These are phyloP conservation scores for Tachypleus tridentatus DNA, from an alignment of 1,140 invertebrate genomes.

Conservation along the genomic window DNA sequence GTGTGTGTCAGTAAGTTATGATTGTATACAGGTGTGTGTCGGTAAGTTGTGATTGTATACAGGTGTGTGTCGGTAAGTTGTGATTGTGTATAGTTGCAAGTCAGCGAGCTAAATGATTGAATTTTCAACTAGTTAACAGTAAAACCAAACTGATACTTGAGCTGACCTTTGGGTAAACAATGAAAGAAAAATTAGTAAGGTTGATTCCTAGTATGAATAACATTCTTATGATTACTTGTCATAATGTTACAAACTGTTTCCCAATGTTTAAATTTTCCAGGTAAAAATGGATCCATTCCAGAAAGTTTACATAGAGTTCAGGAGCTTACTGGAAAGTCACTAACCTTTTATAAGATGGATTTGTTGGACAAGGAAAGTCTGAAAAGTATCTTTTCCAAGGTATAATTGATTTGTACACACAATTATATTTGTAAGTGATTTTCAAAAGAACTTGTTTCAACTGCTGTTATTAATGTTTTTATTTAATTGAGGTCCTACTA, in stretches of 20 bases:
- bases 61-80: no score
- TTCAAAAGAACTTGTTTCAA: conserved; percentile 1
- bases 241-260: not conserved
- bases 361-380: conserved; percentile 53
- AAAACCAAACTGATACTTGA: no score
- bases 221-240: no score
- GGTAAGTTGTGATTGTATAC: no score
- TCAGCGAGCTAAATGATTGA: no score
- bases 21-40: no score
- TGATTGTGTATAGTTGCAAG: no score
- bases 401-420: conserved; percentile 29
- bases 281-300: conserved; percentile 34
- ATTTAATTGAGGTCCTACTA: not conserved
- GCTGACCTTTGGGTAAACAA: no score
- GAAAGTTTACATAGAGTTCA: conserved; percentile 68
- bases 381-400: conserved; percentile 56
- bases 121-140: no score
- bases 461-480: conserved; percentile 8
- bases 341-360: conserved; percentile 65
- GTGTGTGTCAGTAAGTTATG: no score
- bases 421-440: conserved; percentile 2
- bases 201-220: no score
- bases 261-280: not conserved
- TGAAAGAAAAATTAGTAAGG: no score
- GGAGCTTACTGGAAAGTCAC: conserved; percentile 58